Evolutionary conservation across 2,888 invertebrate species (phyloP), one percentile per base, ranked within the genome.

Genomic region (Nasonovia ribisnigri): DNA sequence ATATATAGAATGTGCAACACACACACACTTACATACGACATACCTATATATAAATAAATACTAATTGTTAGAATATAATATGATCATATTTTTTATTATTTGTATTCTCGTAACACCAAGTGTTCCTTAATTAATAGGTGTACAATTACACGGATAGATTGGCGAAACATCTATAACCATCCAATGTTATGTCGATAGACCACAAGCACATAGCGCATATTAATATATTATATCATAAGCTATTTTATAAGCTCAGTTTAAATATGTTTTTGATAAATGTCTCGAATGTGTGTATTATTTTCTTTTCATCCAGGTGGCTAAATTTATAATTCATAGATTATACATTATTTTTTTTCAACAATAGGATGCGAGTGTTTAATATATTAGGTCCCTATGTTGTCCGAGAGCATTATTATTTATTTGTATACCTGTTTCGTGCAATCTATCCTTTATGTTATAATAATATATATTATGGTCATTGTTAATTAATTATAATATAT

Each of bases 81-180:
- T 86, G 29, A 26, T 87, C 87, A 46, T 92, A 60, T 60, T 92
- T 92, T 92, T 88, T 48, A 67, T 92, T 57, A 57, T 88, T 92
- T 92, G 16, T 92, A 92, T 88, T 92, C 48, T 86, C 46, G 46
- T 91, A 91, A 92, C 60, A 90, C 43, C 11, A 84, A 84, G 48
- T 90, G 93, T 93, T 93, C 93, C 93, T 93, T 84, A 84, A 60
- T 67, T 67, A 87, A 92, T 92, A 57, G 57, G 26, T 13, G 26
- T 91, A 77, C n/a, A 43, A 84, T 84, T 57, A 84, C 29, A 48
- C 29, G 87, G 92, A 87, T 91, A 91, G 92, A 88, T 92, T 92
- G 92, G 42, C 92, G 92, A 92, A 67, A 92, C 67, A 42, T 48
- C 16, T 43, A 24, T 16, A 51, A 29, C 24, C 16, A 16, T 67